These are phyloP conservation scores for Fukomys damarensis DNA, from an alignment of 2,113 vertebrate genomes.

Conservation along the genomic window DNA sequence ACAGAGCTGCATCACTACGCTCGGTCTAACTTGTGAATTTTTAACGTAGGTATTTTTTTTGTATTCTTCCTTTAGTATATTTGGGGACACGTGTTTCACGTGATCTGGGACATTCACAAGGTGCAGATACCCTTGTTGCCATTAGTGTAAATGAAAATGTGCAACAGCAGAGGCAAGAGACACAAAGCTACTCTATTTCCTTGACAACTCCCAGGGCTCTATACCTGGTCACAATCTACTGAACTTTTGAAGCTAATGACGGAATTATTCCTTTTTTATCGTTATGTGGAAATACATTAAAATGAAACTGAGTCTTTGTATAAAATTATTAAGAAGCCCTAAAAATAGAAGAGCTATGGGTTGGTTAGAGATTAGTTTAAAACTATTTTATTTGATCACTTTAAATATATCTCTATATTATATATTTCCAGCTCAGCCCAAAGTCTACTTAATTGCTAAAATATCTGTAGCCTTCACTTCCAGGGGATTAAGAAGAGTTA, in stretches of 20 bases:
- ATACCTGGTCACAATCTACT: slow-evolving; percentile 2
- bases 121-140: background rate
- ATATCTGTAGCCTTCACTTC: background rate
- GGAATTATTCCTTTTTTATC: slow-evolving; percentile 30
- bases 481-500: slow-evolving; percentile 49
- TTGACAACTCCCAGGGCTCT: slow-evolving; percentile 51
- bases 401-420: background rate
- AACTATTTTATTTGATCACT: background rate
- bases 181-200: slow-evolving; percentile 48
- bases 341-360: background rate
- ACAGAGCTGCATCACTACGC: background rate
- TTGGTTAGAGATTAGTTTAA: slow-evolving; percentile 35
- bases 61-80: background rate
- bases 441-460: slow-evolving; percentile 49
- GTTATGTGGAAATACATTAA: slow-evolving; percentile 58
- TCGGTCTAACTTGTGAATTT: background rate
- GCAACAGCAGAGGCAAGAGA: slow-evolving; percentile 14
- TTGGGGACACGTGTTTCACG: background rate
- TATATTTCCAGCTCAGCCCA: background rate
- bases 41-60: slow-evolving; percentile 2
- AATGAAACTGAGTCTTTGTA: slow-evolving; percentile 19
- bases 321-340: slow-evolving; percentile 48
- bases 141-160: slow-evolving; percentile 47
- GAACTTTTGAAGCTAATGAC: slow-evolving; percentile 53
- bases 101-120: background rate